Percentiles rank a stretch among this genome's conserved stretches.
phyloP scores from a whole-genome alignment of 1,140 invertebrate species.

The Lasioglossum baleicum region DNA sequence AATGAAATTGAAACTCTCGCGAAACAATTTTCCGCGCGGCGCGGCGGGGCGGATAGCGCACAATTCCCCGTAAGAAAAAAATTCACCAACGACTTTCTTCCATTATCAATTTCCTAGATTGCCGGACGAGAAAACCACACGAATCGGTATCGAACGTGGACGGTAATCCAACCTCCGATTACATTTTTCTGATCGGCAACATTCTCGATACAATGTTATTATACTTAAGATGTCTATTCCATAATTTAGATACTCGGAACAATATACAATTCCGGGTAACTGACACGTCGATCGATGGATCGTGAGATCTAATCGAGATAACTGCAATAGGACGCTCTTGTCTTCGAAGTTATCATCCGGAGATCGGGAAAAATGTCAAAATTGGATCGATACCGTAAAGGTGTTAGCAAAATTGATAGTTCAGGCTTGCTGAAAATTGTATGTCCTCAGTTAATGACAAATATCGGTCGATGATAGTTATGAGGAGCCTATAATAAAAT shows the following conservation, averaged over 20 bases:
- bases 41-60: background rate
- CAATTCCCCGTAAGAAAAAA: background rate
- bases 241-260: conserved; percentile 29
- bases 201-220: conserved; percentile 9
- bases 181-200: conserved; percentile 9
- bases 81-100: background rate
- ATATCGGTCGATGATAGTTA: background rate
- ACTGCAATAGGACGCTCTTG: background rate
- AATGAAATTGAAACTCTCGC: conserved; percentile 4
- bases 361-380: conserved; percentile 30
- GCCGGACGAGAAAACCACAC: background rate
- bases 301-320: conserved; percentile 45
- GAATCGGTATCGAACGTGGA: conserved; percentile 1
- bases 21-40: background rate
- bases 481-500: background rate
- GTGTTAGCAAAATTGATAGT: background rate
- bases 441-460: background rate
- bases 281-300: conserved; percentile 34
- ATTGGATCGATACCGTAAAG: background rate
- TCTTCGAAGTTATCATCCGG: background rate
- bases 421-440: background rate
- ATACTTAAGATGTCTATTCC: conserved; percentile 9
- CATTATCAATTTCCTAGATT: conserved; percentile 28
- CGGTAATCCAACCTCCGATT: conserved; percentile 1
- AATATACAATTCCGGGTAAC: conserved; percentile 35